Percentiles rank a stretch among this genome's conserved stretches.
These are phyloP conservation scores for Gallinago paraguaiae DNA, from an alignment of 2,113 vertebrate species.

Conservation along the genomic window DNA sequence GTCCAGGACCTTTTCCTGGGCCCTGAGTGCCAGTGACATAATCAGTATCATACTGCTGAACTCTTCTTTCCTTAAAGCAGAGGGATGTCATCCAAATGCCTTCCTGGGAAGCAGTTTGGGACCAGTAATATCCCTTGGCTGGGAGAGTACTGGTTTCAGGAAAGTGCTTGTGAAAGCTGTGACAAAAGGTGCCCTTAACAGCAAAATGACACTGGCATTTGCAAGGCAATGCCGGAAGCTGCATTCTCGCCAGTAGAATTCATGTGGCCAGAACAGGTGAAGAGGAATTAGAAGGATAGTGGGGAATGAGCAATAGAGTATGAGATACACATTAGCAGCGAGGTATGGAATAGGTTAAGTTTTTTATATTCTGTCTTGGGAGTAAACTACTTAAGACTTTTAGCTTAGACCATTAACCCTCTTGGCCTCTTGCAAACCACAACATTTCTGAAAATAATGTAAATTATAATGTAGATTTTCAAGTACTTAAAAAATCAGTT, in stretches of 20 bases:
- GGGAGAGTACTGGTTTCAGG: neutral
- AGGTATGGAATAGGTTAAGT: neutral
- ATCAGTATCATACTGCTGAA: neutral
- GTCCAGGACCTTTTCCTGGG: neutral
- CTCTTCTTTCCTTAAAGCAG: neutral
- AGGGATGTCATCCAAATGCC: neutral
- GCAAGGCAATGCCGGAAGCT: neutral
- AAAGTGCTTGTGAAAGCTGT: neutral
- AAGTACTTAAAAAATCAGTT: neutral
- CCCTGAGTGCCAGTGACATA: neutral
- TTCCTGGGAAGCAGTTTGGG: neutral
- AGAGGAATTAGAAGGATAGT: neutral
- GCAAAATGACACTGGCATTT: neutral
- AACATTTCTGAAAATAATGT: neutral
- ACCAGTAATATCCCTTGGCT: neutral
- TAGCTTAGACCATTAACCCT: neutral
- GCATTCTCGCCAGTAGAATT: neutral
- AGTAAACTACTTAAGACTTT: neutral
- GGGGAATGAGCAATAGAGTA: neutral
- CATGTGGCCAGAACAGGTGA: neutral
- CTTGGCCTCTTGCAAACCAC: neutral
- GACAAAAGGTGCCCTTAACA: neutral
- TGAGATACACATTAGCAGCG: neutral
- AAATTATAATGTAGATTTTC: neutral
- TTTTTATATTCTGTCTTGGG: neutral